Base-by-base conservation (phyloP, 37 sponge, comb jelly and placozoan species). In the Aplysina aerophoba region DNA sequence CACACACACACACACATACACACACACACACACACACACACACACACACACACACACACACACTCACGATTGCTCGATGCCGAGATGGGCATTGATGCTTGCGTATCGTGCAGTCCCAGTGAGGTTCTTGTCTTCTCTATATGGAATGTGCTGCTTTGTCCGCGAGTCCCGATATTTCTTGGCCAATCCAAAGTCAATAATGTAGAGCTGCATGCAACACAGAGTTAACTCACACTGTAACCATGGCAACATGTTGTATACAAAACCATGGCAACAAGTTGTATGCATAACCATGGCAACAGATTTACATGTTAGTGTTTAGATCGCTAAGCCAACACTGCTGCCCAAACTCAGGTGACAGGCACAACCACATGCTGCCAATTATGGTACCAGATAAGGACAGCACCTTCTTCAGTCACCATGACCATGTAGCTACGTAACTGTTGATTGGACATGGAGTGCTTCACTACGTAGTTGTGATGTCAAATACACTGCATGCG, bases 31-130 rank as follows among this genome's bases (percentile, higher is more conserved):
- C 11, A 58, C 55, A 38, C 55, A 31, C 30, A 39, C 6, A 59
- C 34, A 81, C 1, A 41, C n/a, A 25, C 82, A 15, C 34, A 39
- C 27, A 81, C 17, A 84, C 73, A 58, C 24, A 74, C 17, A 30
- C 27, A 83, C 93, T 93, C 85, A 95, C 96, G 94, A 90, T 83
- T 95, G 96, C 72, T 95, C 96, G 16, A 95, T 97, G 39, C 99
- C 99, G 13, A 96, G 80, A 81, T 98, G 99, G 37, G 99, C 99
- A 73, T 98, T 98, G 84, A 98, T 97, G 64, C 95, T 95, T 72
- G 99, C 99, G 74, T 98, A 98, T 88, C 99, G 73, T 11, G 99
- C 99, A 17, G 99, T 98, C 20, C 99, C 99, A 20, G 99, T 98
- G 66, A 98, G 88, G 87, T 98, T 98, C 91, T 98, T 98, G 79